Base-by-base conservation (phyloP, 2,888 invertebrate genomes). In the Cantharis rufa region DNA sequence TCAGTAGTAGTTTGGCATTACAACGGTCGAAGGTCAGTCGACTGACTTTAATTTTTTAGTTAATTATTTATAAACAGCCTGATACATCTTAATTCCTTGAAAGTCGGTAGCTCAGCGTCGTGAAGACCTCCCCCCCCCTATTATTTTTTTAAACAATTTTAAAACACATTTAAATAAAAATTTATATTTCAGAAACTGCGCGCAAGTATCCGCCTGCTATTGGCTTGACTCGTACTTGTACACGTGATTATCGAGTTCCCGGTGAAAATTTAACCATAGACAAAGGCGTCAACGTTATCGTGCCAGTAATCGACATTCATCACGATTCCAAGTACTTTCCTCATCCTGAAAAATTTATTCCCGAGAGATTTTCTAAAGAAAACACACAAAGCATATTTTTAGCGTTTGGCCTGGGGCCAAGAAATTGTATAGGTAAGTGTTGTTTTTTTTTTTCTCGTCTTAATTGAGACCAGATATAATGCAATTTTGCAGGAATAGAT, bases 271-370 rank as follows among this genome's bases (percentile, higher is more conserved):
- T 82, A 9, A 78, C 70, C 1, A 68, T 86, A n/a, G 81, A 84
- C 71, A 82, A 83, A 70, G 81, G 80, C 2, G 81, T 80, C 1
- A 75, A 80, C 10, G 81, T 84, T 7, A 48, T 82, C 68, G 79
- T 86, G 16, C 78, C 83, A 1, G 82, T 82, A 72, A 77, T 83
- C 71, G 85, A 83, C 4, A 78, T 85, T 15, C 85, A 85, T 13
- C 80, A 81, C 62, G 84, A 85, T 78, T 81, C 83, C 7, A 83
- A 83, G 71, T 82, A 83, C 75, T 84, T 83, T 75, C 90, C 91
- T 0, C 88, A 93, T 11, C 93, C 93, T 0, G 89, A 91, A 1
- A 88, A 88, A 27, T 93, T 93, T 78, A 89, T 90, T 70, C 93
- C 93, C 0, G 91, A 92, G 16, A 88, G 92, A 79, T 93, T 92